These are phyloP conservation scores for Magallana angulata DNA, from an alignment of 1,140 invertebrate species.

Conservation along the genomic window DNA sequence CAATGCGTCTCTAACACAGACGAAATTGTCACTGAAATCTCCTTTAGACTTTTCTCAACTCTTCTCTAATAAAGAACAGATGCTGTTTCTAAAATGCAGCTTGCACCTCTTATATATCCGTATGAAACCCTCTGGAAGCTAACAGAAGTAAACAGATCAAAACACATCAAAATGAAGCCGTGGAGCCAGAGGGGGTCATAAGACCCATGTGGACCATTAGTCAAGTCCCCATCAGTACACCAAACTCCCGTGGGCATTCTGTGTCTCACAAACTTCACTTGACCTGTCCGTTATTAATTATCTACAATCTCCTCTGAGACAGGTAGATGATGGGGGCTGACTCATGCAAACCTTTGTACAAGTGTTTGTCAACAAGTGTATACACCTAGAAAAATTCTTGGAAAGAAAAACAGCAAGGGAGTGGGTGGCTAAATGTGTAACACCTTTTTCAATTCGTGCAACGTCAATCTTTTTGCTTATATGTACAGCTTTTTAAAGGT, in stretches of 20 bases:
- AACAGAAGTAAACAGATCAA: conserved; percentile 17
- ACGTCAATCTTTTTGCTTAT: no score
- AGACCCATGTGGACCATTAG: background rate
- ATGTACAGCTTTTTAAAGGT: no score
- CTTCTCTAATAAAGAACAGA: background rate
- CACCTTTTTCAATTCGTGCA: background rate
- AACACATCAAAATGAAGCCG: conserved; percentile 3
- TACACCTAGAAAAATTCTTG: background rate
- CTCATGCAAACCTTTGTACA: background rate
- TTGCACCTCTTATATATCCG: conserved; percentile 8
- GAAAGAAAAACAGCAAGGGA: background rate
- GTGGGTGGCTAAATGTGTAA: background rate
- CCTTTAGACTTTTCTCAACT: no score
- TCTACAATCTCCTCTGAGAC: background rate
- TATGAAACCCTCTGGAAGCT: conserved; percentile 12
- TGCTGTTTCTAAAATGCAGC: background rate
- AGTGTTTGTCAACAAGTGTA: conserved; percentile 22
- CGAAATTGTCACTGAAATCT: no score
- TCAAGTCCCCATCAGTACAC: background rate
- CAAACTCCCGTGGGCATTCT: background rate
- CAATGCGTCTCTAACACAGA: no score
- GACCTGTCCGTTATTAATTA: conserved; percentile 4
- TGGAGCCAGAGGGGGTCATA: conserved; percentile 7
- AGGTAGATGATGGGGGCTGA: background rate
- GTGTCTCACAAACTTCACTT: background rate